Evolutionary conservation across 2,113 vertebrate genomes (phyloP).

Genomic region (Charadrius vociferus): DNA sequence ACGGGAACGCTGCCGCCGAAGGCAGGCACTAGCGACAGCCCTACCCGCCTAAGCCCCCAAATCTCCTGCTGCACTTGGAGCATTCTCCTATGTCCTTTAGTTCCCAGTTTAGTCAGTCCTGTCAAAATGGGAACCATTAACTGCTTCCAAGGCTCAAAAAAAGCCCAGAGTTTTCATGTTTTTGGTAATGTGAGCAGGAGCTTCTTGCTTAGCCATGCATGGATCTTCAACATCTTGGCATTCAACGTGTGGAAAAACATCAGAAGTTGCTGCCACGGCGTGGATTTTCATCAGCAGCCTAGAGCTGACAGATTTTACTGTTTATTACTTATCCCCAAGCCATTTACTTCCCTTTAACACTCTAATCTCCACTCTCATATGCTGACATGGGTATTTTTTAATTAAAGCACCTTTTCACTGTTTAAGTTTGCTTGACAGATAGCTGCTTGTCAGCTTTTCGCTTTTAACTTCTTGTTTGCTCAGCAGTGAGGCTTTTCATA

Average conservation of each 20-base stretch:
- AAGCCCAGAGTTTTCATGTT: neutral
- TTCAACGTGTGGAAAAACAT: neutral
- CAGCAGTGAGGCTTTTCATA: neutral
- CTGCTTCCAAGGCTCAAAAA: neutral
- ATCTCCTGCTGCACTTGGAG: neutral
- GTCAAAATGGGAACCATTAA: neutral
- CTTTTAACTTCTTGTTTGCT: neutral
- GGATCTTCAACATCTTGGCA: neutral
- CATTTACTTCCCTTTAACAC: neutral
- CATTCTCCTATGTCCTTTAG: neutral
- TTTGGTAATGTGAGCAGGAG: neutral
- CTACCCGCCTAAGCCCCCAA: neutral
- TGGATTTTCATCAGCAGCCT: neutral
- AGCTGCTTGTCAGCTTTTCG: neutral
- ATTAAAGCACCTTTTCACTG: neutral
- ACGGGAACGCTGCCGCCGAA: neutral
- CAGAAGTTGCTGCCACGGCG: neutral
- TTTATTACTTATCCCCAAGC: neutral
- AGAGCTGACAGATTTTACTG: neutral
- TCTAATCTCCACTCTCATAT: neutral
- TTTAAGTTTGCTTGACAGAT: neutral
- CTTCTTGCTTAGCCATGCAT: neutral
- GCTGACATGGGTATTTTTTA: neutral
- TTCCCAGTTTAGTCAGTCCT: neutral
- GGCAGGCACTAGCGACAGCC: neutral